phyloP scores from a whole-genome alignment of 2,113 vertebrate species.

The Podarcis cretensis region DNA sequence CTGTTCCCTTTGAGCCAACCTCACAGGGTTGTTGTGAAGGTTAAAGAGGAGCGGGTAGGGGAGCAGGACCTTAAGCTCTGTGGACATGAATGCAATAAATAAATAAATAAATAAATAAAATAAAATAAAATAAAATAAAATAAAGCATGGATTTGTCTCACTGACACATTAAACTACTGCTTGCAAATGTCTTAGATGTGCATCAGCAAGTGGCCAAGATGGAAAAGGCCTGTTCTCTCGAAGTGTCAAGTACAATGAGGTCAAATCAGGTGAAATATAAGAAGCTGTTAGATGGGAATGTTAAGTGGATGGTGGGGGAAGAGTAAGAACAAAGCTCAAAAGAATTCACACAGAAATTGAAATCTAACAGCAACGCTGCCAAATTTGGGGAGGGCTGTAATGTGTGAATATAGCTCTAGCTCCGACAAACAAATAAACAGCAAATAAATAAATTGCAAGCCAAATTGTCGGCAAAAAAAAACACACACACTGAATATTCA shows the following conservation, averaged over 20 bases:
- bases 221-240: neutral
- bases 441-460: neutral
- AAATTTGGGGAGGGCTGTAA: neutral
- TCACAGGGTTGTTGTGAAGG: neutral
- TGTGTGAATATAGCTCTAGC: neutral
- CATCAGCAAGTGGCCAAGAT: neutral
- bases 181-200: neutral
- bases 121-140: no score
- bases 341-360: neutral
- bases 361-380: neutral
- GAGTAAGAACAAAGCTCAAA: neutral
- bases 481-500: slow-evolving; percentile 7
- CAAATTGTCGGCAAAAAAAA: neutral
- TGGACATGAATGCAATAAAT: no score
- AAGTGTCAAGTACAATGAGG: neutral
- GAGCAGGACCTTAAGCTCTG: no score
- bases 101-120: no score
- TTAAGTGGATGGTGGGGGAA: neutral
- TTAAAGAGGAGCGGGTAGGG: no score
- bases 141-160: neutral
- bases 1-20: neutral
- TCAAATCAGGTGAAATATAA: neutral
- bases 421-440: neutral
- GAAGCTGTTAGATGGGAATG: neutral
- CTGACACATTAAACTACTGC: neutral